These are phyloP conservation scores for Phymatocera aterrima DNA, from an alignment of 2,888 invertebrate genomes.

Conservation along the genomic window DNA sequence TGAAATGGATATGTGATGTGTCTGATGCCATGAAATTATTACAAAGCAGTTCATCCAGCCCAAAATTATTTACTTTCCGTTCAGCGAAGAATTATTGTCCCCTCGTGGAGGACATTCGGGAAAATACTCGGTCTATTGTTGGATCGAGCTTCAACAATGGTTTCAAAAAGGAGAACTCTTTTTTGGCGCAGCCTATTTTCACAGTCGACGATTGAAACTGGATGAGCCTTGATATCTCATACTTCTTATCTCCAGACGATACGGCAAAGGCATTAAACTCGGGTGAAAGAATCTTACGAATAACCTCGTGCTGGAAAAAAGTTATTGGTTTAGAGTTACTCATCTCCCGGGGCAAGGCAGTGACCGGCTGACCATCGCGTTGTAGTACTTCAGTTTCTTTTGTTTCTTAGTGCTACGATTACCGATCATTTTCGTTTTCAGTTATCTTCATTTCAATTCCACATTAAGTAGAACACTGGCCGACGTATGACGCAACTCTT, in stretches of 20 bases:
- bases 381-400: not conserved
- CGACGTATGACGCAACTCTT: not conserved
- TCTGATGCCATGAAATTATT: no score
- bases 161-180: not conserved
- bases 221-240: not conserved
- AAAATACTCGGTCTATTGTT: no score
- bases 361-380: not conserved
- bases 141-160: not conserved
- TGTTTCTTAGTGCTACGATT: not conserved
- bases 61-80: no score
- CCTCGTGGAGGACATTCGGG: no score
- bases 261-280: not conserved
- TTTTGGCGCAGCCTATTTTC: not conserved
- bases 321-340: not conserved
- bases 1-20: no score
- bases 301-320: not conserved
- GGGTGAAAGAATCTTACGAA: not conserved
- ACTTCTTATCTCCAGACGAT: not conserved
- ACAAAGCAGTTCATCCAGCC: no score
- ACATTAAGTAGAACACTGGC: not conserved
- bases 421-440: not conserved
- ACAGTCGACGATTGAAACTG: not conserved
- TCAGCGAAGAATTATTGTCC: no score
- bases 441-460: not conserved
- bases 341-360: conserved; percentile 1